Base-by-base conservation (phyloP, 2,113 vertebrate species). In the Diadophis punctatus region DNA sequence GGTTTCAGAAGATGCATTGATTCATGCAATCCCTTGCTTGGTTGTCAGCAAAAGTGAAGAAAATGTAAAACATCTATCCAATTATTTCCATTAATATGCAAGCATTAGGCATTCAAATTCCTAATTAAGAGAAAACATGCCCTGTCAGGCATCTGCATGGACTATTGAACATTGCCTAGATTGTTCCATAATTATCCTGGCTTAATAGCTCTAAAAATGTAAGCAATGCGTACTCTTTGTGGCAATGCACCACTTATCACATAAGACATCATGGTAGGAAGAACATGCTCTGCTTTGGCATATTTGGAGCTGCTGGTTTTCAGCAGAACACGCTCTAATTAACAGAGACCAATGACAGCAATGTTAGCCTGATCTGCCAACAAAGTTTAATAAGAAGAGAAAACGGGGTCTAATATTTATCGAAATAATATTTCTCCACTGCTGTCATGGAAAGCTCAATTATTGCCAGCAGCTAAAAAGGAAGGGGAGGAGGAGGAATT, bases 91-190 rank as follows among this genome's bases (percentile, higher is more conserved):
- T 98, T 98, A 98, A 97, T 98, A 98, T 98, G 97, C 95, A 96
- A 97, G 97, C 97, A 98, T 98, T 98, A 98, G 97, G 97, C 96
- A 98, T 98, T 98, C 97, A 97, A 94, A 98, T 98, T 98, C 97
- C 97, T 98, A 99, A 99, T 99, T 98, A 99, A 98, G 98, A 98
- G 98, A 98, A 98, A 98, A 98, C 98, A 98, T 98, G 97, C 97
- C 95, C 97, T 98, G 98, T 98, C 98, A 98, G 98, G 97, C 97
- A 97, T 97, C 97, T 97, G 97, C 97, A 98, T 96, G 98, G 98
- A 97, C 98, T 98, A 98, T 96, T 98, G 98, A 98, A 98, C 98
- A 98, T 97, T 97, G 97, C 96, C 96, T 94, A 97, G 98, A 97
- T 97, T 97, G 97, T 97, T 98, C 97, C 96, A 96, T 98, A 98